Conservation (phyloP, 2,113 vertebrate species). For the Lagopus leucura region DNA sequence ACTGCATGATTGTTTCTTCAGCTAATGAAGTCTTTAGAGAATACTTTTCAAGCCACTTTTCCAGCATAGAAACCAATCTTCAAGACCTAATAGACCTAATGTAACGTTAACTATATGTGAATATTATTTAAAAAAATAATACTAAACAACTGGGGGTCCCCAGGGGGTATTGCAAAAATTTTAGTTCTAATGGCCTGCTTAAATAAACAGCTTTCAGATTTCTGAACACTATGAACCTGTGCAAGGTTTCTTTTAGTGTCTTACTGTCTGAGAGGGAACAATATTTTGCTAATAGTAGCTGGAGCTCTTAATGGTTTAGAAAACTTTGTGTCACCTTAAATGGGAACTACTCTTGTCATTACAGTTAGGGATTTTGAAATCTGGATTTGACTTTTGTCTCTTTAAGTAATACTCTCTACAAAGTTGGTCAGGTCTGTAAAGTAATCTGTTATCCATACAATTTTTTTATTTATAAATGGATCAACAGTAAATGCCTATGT, state of each 20-base stretch:
- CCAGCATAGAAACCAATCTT: background rate
- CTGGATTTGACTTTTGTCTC: background rate
- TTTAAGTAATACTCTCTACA: background rate
- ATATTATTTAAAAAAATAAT: background rate
- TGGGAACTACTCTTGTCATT: background rate
- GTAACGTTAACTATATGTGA: background rate
- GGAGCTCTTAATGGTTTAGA: background rate
- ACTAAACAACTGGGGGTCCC: background rate
- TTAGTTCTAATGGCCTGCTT: background rate
- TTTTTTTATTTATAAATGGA: background rate
- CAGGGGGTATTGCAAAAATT: background rate
- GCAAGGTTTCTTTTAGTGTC: background rate
- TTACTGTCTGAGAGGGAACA: background rate
- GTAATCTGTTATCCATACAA: background rate
- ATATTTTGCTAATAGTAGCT: background rate
- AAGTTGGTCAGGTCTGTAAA: background rate
- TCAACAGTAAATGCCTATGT: background rate
- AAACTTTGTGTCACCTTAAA: background rate
- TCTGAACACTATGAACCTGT: background rate
- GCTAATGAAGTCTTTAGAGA: conserved; percentile 67
- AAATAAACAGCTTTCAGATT: background rate
- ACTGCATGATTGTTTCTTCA: conserved; percentile 24
- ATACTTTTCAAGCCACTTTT: conserved; percentile 49
- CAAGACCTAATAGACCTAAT: conserved; percentile 20
- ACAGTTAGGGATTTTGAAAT: background rate